phyloP scores from a whole-genome alignment of 2,888 invertebrate genomes.

The Argynnis bischoffii region DNA sequence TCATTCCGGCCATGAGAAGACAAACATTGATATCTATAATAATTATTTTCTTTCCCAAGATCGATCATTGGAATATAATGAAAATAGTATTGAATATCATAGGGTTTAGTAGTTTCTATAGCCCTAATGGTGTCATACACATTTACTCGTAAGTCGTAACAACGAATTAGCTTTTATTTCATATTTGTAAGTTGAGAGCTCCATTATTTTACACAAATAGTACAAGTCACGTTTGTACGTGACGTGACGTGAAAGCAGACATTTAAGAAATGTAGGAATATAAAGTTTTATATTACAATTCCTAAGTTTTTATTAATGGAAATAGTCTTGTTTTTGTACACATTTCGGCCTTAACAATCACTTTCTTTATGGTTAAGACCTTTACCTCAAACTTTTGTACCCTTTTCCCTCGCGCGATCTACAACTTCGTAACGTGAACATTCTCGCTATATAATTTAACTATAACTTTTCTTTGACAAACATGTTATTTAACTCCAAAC shows the following conservation, averaged over 20 bases:
- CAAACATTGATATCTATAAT: constrained; percentile 28
- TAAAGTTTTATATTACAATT: not conserved
- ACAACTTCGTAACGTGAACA: not conserved
- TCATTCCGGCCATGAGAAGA: constrained; percentile 28
- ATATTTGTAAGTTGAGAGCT: not conserved
- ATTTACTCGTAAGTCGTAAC: not conserved
- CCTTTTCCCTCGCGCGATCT: constrained; percentile 3
- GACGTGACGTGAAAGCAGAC: too few relatives aligned
- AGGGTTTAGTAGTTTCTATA: not conserved
- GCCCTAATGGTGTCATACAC: not conserved
- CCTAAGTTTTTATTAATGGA: constrained; percentile 7
- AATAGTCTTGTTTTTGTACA: constrained; percentile 2
- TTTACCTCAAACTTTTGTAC: constrained; percentile 7
- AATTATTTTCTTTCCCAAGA: constrained; percentile 14
- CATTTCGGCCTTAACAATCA: not conserved
- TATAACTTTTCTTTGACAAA: too few relatives aligned
- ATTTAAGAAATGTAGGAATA: not conserved
- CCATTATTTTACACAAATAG: not conserved
- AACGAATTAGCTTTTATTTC: not conserved
- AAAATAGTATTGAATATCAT: constrained; percentile 15
- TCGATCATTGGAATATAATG: constrained; percentile 4
- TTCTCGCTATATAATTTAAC: too few relatives aligned
- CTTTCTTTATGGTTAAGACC: constrained; percentile 5
- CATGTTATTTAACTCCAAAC: too few relatives aligned
- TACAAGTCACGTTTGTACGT: not conserved